Evolutionary conservation across 2,797 vertebrate species (phyloP).

Genomic region (Catharus ustulatus): DNA sequence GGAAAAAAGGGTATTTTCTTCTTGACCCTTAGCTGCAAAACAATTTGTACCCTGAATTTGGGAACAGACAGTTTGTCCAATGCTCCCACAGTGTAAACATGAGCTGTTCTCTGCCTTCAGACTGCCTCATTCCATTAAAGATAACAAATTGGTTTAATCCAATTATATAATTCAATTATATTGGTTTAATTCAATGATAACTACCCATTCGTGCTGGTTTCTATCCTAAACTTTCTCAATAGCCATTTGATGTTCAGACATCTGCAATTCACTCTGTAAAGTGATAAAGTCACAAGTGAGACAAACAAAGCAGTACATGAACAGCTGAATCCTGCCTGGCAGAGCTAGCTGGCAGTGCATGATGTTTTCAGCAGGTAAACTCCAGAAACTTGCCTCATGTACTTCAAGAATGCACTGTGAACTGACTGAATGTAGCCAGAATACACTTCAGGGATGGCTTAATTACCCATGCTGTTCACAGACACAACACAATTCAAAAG

Average conservation of each 20-base stretch:
- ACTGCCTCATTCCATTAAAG: neutral
- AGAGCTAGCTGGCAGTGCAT: neutral
- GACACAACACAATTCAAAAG: neutral
- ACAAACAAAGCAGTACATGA: neutral
- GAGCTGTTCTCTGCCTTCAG: neutral
- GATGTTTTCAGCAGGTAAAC: neutral
- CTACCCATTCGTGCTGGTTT: neutral
- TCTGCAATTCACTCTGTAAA: neutral
- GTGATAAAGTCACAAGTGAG: neutral
- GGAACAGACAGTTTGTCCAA: neutral
- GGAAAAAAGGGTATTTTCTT: slow-evolving; percentile 21
- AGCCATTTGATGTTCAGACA: neutral
- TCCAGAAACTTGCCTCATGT: neutral
- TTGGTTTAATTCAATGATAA: neutral
- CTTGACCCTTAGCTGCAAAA: slow-evolving; percentile 19
- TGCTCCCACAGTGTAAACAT: neutral
- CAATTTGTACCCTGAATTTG: slow-evolving; percentile 29
- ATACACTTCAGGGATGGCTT: neutral
- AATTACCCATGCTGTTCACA: neutral
- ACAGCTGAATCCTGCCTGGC: neutral
- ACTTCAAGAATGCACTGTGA: neutral
- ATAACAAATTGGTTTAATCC: neutral
- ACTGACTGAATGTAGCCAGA: neutral
- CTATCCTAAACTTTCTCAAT: neutral
- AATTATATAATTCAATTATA: neutral